phyloP scores from a whole-genome alignment of 2,888 invertebrate genomes.

The Tachina grossa region DNA sequence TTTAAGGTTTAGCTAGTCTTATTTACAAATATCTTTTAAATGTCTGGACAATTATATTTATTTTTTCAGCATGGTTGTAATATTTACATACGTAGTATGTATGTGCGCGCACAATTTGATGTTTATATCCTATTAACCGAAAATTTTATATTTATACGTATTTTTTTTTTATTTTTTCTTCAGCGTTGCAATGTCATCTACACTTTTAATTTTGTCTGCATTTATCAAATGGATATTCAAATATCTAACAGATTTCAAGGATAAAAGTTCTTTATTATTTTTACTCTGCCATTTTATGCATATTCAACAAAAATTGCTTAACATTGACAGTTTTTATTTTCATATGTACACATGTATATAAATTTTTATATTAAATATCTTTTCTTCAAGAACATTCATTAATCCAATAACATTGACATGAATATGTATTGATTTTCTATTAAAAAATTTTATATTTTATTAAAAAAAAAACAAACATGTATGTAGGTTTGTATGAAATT shows the following conservation, averaged over 20 bases:
- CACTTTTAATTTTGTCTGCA: conserved; percentile 27
- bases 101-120: too few relatives aligned
- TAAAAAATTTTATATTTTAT: not conserved
- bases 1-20: too few relatives aligned
- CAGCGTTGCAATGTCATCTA: conserved; percentile 25
- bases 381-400: conserved; percentile 2
- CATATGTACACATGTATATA: not conserved
- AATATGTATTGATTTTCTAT: conserved; percentile 34
- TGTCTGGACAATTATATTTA: too few relatives aligned
- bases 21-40: too few relatives aligned
- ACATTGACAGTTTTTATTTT: conserved; percentile 54
- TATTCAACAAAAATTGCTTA: conserved; percentile 43
- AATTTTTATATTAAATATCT: not conserved
- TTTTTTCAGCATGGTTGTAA: too few relatives aligned
- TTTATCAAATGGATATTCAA: conserved; percentile 2
- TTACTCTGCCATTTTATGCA: conserved; percentile 36
- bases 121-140: too few relatives aligned
- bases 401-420: conserved; percentile 33
- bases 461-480: not conserved
- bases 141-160: too few relatives aligned
- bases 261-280: conserved; percentile 32
- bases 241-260: conserved; percentile 21
- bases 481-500: not conserved
- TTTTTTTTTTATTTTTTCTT: not conserved
- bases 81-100: too few relatives aligned